Conservation (phyloP, 2,888 invertebrate genomes). For the Habroteleia sp. region DNA sequence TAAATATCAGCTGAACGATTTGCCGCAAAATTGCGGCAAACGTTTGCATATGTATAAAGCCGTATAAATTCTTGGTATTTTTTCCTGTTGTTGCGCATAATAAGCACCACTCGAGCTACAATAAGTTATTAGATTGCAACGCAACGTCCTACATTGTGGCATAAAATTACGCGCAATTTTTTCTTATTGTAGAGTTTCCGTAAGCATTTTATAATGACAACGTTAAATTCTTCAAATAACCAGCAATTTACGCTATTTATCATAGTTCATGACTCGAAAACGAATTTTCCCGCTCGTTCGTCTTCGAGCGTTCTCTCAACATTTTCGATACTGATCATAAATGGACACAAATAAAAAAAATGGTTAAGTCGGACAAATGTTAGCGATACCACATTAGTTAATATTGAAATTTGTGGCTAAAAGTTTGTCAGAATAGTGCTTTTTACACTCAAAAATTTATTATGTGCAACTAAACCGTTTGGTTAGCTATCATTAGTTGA, state of each 20-base stretch:
- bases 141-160: slow-evolving; percentile 48
- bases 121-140: slow-evolving; percentile 56
- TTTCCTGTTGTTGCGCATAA: slow-evolving; percentile 30
- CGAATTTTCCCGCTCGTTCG: slow-evolving; percentile 2
- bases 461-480: too few relatives aligned
- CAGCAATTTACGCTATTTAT: slow-evolving; percentile 40
- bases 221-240: slow-evolving; percentile 45
- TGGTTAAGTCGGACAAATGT: too few relatives aligned
- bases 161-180: slow-evolving; percentile 49
- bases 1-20: slow-evolving; percentile 16
- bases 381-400: too few relatives aligned
- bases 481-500: too few relatives aligned
- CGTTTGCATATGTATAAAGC: slow-evolving; percentile 24
- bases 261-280: slow-evolving; percentile 30
- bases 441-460: too few relatives aligned
- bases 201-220: slow-evolving; percentile 54
- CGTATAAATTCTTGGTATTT: slow-evolving; percentile 14
- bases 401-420: too few relatives aligned
- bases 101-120: slow-evolving; percentile 29
- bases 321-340: slow-evolving; percentile 7
- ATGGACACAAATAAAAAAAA: too few relatives aligned
- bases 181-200: slow-evolving; percentile 41
- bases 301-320: background rate
- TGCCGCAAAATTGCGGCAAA: slow-evolving; percentile 19
- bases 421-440: too few relatives aligned